A percentile compares a stretch with the other conserved stretches of the same genome.
Conservation (phyloP, 2,888 invertebrate species). For the Zygaena filipendulae region DNA sequence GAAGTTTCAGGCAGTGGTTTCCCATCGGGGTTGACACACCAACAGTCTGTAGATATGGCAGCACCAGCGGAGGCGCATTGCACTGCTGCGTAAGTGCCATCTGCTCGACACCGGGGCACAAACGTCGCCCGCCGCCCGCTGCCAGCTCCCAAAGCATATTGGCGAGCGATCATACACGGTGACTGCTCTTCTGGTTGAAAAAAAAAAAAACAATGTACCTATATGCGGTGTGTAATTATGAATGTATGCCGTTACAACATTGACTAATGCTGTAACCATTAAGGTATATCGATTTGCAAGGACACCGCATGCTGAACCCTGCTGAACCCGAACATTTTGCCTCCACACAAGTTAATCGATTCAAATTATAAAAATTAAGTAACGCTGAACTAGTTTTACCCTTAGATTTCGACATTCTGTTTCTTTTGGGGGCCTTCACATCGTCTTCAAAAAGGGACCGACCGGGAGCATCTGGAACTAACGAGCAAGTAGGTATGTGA, state of each 20-base stretch:
- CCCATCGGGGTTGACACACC: constrained; percentile 91
- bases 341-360: too few species aligned
- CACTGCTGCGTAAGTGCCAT: constrained; percentile 86
- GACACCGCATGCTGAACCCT: too few species aligned
- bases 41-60: constrained; percentile 81
- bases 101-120: constrained; percentile 82
- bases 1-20: constrained; percentile 85
- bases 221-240: constrained; percentile 1
- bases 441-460: too few species aligned
- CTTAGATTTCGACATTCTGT: too few species aligned
- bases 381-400: too few species aligned
- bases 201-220: constrained; percentile 1
- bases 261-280: constrained; percentile 1
- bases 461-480: too few species aligned
- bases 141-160: constrained; percentile 46
- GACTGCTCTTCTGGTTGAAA: constrained; percentile 44
- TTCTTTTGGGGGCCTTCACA: too few species aligned
- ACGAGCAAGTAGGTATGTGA: too few species aligned
- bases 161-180: constrained; percentile 56
- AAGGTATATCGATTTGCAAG: too few species aligned
- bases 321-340: too few species aligned
- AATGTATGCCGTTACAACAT: background rate
- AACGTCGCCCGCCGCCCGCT: constrained; percentile 63
- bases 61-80: constrained; percentile 85
- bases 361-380: too few species aligned